These are phyloP conservation scores for Progne subis DNA, from an alignment of 2,113 vertebrate species.

Conservation along the genomic window DNA sequence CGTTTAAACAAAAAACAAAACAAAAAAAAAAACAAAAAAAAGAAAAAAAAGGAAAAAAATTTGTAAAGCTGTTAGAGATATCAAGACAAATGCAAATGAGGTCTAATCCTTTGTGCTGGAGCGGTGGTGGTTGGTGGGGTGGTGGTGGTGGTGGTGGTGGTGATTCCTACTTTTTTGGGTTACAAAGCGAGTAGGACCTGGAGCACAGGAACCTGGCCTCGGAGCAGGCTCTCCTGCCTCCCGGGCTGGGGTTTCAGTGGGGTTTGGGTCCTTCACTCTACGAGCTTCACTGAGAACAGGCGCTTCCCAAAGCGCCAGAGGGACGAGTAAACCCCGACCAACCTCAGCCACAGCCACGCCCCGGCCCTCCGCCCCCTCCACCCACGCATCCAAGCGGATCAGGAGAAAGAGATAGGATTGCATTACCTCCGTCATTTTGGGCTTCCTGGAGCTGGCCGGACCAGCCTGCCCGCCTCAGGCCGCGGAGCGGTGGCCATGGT, in stretches of 20 bases:
- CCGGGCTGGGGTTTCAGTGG: not conserved
- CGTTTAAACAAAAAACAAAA: not conserved
- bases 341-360: slow-evolving; percentile 1
- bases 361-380: not conserved
- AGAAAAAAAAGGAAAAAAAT: no score
- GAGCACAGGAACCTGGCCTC: not conserved
- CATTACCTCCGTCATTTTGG: slow-evolving; percentile 92
- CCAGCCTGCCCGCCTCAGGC: slow-evolving; percentile 77
- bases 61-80: slow-evolving; percentile 39
- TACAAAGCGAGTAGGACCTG: slow-evolving; percentile 10
- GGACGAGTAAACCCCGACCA: slow-evolving; percentile 22
- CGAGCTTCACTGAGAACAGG: slow-evolving; percentile 4
- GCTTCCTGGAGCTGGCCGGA: slow-evolving; percentile 81
- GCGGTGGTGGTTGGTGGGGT: not conserved
- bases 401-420: slow-evolving; percentile 42
- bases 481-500: slow-evolving; percentile 86
- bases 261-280: not conserved
- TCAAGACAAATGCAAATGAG: slow-evolving; percentile 54
- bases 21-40: no score
- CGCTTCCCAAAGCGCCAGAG: not conserved
- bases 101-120: slow-evolving; percentile 49
- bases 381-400: slow-evolving; percentile 25
- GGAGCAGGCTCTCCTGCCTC: not conserved
- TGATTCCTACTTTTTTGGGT: slow-evolving; percentile 10
- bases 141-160: not conserved